phyloP scores from a whole-genome alignment of 2,113 vertebrate species.

The Acanthochromis polyacanthus region DNA sequence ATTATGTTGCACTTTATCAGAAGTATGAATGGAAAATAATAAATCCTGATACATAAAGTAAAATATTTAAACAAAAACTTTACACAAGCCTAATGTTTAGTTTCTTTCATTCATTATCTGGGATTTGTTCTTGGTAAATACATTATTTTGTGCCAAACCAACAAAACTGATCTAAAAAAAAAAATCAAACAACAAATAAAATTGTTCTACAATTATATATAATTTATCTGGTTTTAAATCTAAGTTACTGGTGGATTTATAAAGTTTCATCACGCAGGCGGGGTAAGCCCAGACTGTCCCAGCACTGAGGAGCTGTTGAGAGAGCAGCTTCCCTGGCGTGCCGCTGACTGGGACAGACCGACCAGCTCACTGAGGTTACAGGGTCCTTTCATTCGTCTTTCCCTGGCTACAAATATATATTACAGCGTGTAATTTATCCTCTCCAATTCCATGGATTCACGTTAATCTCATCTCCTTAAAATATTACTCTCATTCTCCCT shows the following conservation, averaged over 20 bases:
- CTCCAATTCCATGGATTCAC: constrained; percentile 61
- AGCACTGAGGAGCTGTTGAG: constrained; percentile 46
- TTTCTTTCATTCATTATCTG: constrained; percentile 4
- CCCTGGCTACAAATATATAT: constrained; percentile 65
- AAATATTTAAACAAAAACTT: neutral
- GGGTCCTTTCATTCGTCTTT: constrained; percentile 55
- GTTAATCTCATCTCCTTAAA: constrained; percentile 76
- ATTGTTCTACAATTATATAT: neutral
- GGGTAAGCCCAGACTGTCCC: constrained; percentile 42
- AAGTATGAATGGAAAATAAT: constrained; percentile 1
- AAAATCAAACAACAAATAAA: constrained; percentile 1
- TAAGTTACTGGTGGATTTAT: constrained; percentile 9
- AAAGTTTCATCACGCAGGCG: constrained; percentile 16
- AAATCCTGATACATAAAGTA: neutral
- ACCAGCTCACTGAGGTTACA: constrained; percentile 54
- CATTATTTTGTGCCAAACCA: neutral
- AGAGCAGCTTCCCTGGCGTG: constrained; percentile 48
- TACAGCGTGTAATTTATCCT: constrained; percentile 72
- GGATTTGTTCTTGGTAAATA: constrained; percentile 7
- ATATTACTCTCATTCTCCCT: constrained; percentile 62
- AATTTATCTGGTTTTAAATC: constrained; percentile 26
- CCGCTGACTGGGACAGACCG: constrained; percentile 64
- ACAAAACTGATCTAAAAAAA: constrained; percentile 16
- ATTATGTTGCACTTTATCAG: neutral
- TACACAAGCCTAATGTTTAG: neutral